Percentiles rank a stretch among this genome's conserved stretches.
Evolutionary conservation across 1,140 invertebrate genomes (phyloP).

Genomic region (Anoplolepis gracilipes): DNA sequence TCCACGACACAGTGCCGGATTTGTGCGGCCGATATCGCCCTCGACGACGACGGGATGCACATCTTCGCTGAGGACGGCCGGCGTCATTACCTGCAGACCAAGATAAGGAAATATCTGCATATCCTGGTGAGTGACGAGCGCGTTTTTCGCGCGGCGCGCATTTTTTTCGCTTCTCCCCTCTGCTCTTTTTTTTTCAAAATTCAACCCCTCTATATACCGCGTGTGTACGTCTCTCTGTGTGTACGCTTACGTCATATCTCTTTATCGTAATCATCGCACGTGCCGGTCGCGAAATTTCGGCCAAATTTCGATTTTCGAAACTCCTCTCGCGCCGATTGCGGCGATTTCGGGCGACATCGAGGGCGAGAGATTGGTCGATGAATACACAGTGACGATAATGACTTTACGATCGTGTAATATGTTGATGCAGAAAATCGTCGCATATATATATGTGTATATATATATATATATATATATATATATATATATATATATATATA

Average conservation of each 20-base stretch:
- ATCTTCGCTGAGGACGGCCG: slow-evolving; percentile 86
- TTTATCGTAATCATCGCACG: slow-evolving; percentile 17
- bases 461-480: too few species aligned
- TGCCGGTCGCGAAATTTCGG: slow-evolving; percentile 32
- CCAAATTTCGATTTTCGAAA: slow-evolving; percentile 13
- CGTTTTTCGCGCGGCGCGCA: neutral
- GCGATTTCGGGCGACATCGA: neutral
- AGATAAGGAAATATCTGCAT: slow-evolving; percentile 87
- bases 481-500: too few species aligned
- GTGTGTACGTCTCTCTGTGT: neutral
- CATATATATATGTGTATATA: too few species aligned
- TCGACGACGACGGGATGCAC: slow-evolving; percentile 81
- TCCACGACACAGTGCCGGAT: slow-evolving; percentile 83
- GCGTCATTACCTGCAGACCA: slow-evolving; percentile 85
- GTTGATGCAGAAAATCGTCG: neutral
- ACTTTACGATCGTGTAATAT: neutral
- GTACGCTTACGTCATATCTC: too few species aligned
- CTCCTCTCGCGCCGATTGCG: neutral
- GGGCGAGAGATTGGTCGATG: neutral
- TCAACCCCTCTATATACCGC: neutral
- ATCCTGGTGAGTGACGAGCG: slow-evolving; percentile 83
- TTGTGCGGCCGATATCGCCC: slow-evolving; percentile 84
- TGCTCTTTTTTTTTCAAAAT: slow-evolving; percentile 42
- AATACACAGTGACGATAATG: neutral
- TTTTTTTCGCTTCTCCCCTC: neutral